These are phyloP conservation scores for Chrysochloris asiatica DNA, from an alignment of 2,113 vertebrate species.

Conservation along the genomic window DNA sequence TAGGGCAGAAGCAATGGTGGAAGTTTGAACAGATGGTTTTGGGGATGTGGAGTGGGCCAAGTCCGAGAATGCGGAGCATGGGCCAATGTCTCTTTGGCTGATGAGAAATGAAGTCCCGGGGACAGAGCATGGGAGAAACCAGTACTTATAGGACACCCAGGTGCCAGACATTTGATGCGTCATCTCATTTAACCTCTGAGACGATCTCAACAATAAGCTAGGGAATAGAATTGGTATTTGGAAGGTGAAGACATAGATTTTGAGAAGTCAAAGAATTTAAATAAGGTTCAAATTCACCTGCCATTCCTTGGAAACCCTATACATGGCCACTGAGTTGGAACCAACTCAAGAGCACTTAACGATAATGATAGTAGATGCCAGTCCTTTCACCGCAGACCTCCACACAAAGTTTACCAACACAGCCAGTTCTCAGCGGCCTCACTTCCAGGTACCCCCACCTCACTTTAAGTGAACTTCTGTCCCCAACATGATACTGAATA, in stretches of 20 bases:
- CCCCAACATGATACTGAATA: too few relatives aligned
- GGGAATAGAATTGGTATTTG: too few relatives aligned
- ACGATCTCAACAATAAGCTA: not conserved
- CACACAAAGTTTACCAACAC: not conserved
- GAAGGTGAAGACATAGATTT: not conserved
- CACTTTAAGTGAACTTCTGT: not conserved
- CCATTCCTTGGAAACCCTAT: too few relatives aligned
- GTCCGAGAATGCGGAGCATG: not conserved
- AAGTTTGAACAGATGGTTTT: rapidly evolving
- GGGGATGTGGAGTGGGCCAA: rapidly evolving
- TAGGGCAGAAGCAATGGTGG: rapidly evolving
- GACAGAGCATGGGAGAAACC: not conserved
- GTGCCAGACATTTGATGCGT: too few relatives aligned
- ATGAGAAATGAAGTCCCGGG: not conserved
- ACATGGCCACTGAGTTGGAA: too few relatives aligned
- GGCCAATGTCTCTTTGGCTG: not conserved
- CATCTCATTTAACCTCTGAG: not conserved
- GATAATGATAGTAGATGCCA: not conserved
- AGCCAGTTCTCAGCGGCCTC: too few relatives aligned
- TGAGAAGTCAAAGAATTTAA: not conserved
- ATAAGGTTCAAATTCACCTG: too few relatives aligned
- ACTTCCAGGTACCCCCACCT: too few relatives aligned
- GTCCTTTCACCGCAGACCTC: not conserved
- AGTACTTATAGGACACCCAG: rapidly evolving
- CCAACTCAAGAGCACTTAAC: too few relatives aligned